Base-by-base conservation (phyloP, 2,113 vertebrate species). In the Eulemur rufifrons region DNA sequence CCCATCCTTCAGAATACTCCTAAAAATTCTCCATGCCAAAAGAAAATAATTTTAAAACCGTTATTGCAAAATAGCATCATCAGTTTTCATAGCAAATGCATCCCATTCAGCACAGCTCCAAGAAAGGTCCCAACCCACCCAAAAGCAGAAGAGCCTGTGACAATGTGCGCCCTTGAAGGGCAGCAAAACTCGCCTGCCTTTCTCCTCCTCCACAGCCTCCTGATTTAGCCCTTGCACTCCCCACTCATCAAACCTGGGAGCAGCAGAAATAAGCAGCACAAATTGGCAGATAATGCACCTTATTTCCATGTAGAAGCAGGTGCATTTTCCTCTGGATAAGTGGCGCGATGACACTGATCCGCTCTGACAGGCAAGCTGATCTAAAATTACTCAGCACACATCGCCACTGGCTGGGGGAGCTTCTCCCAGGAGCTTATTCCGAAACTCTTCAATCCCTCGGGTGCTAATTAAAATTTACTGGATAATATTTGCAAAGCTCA, bases 391-490 rank as follows among this genome's bases (percentile, higher is more conserved):
- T 98, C 98, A 98, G 97, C 98, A 98, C 86, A 98, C 97, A 98
- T 98, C 64, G 66, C 97, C 95, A 98, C 92, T 98, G 96, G 96
- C 97, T 98, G 39, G 20, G 96, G 89, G 71, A 98, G 97, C 98
- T 94, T 97, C 94, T 98, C 98, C 97, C 96, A 96, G 94, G 98
- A 98, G 98, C 96, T 98, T 98, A 84, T 97, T 98, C 98, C 56
- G 88, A 98, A 98, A 98, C 98, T 98, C 97, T 97, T 98, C 98
- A 98, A 85, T 99, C 98, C 98, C 98, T 87, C 59, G 98, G 98
- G 98, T 98, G 97, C 98, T 99, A 99, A 99, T 99, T 99, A 99
- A 99, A 99, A 98, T 99, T 99, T 99, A 98, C 98, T 98, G 97
- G 98, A 96, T 98, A 98, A 98, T 98, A 98, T 99, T 99, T 99